Evolutionary conservation across 2,797 vertebrate species (phyloP).

Genomic region (Distichodus sexfasciatus): DNA sequence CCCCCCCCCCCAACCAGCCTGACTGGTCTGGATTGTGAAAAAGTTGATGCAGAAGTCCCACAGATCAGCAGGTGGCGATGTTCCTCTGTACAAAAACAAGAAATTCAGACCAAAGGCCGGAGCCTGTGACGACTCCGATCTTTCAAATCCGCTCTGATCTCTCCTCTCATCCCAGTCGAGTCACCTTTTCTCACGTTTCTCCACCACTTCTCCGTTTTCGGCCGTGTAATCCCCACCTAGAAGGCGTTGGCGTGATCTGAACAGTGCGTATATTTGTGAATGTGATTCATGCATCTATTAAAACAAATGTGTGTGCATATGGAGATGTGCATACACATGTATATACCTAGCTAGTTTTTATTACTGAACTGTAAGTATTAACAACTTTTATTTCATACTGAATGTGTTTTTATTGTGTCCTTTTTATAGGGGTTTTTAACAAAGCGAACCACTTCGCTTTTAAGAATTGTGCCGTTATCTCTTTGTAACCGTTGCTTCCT

Average conservation of each 20-base stretch:
- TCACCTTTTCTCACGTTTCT: constrained; percentile 15
- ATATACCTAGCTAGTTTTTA: constrained; percentile 61
- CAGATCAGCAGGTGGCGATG: constrained; percentile 62
- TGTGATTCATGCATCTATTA: constrained; percentile 57
- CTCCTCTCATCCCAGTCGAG: constrained; percentile 12
- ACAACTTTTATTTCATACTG: constrained; percentile 74
- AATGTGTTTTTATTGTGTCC: constrained; percentile 80
- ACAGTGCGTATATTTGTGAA: constrained; percentile 63
- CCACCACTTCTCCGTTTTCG: too few species aligned
- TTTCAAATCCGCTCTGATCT: constrained; percentile 15
- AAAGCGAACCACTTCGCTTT: constrained; percentile 61
- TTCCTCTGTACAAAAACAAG: constrained; percentile 45
- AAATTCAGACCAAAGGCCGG: constrained; percentile 66
- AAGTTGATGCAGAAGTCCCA: constrained; percentile 46
- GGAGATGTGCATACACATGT: constrained; percentile 50
- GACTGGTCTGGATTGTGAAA: constrained; percentile 6
- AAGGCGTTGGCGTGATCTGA: too few species aligned
- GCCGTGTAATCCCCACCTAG: too few species aligned
- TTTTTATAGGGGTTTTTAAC: constrained; percentile 73
- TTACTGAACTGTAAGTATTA: constrained; percentile 74
- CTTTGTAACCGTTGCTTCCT: constrained; percentile 73
- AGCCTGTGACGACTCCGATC: constrained; percentile 32
- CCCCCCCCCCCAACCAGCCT: constrained; percentile 37
- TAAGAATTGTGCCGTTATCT: constrained; percentile 62
- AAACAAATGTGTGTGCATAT: constrained; percentile 27